phyloP scores from a whole-genome alignment of 2,113 vertebrate genomes.

The Prolemur simus region DNA sequence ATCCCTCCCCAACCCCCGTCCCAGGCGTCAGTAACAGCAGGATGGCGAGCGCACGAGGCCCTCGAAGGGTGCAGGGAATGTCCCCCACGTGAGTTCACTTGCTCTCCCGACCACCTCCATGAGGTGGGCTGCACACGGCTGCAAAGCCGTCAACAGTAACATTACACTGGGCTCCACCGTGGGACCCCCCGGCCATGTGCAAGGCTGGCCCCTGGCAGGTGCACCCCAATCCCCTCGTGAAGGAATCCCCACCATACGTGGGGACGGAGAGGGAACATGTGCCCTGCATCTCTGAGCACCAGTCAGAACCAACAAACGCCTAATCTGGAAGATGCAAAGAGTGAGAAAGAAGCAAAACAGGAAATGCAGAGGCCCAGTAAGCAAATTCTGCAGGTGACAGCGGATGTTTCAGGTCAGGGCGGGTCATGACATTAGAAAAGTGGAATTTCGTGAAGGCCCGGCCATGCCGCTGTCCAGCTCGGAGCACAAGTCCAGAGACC shows the following conservation, averaged over 20 bases:
- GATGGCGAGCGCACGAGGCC: background rate
- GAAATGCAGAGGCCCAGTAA: accelerated
- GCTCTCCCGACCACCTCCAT: accelerated
- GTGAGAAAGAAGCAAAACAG: background rate
- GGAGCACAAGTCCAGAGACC: accelerated
- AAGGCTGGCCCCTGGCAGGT: background rate
- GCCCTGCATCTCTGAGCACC: accelerated
- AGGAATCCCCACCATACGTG: accelerated
- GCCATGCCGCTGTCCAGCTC: background rate
- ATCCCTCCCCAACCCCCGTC: accelerated
- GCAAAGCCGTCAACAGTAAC: accelerated
- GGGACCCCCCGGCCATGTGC: background rate
- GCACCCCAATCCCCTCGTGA: background rate
- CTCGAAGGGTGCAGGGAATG: accelerated
- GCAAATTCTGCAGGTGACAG: accelerated
- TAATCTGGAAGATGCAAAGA: too few relatives aligned
- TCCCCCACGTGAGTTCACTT: accelerated
- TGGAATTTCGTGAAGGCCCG: accelerated
- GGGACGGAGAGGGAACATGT: accelerated
- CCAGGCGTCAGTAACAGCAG: too few relatives aligned
- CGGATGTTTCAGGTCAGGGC: accelerated
- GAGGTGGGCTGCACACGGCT: accelerated
- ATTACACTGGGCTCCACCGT: accelerated
- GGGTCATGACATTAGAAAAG: accelerated
- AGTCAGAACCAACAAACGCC: background rate